phyloP scores from a whole-genome alignment of 2,797 vertebrate species.

The Melanotaenia boesemani region DNA sequence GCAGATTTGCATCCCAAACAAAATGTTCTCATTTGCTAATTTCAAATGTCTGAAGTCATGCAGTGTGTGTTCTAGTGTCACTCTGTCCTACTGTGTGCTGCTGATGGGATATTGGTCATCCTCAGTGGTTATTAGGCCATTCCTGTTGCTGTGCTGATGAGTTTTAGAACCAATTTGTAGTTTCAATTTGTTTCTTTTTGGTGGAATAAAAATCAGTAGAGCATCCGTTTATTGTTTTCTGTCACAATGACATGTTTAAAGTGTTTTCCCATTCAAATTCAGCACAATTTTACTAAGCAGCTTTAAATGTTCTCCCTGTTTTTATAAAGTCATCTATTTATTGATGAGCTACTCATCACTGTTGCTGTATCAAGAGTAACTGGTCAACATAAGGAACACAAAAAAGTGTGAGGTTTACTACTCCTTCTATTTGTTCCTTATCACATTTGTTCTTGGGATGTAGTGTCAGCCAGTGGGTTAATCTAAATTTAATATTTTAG shows the following conservation, averaged over 20 bases:
- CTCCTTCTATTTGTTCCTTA: not conserved
- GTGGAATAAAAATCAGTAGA: not conserved
- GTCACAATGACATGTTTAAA: not conserved
- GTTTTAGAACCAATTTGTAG: not conserved
- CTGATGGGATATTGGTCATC: not conserved
- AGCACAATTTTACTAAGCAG: no score
- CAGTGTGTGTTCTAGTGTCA: not conserved
- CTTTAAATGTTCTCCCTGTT: no score
- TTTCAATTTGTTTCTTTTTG: not conserved
- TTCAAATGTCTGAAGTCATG: not conserved
- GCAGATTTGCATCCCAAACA: not conserved
- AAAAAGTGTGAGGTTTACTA: not conserved
- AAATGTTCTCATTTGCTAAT: constrained; percentile 1
- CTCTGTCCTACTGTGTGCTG: not conserved
- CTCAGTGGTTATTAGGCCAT: not conserved
- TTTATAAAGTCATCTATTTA: not conserved
- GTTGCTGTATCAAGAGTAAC: not conserved
- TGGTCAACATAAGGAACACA: not conserved
- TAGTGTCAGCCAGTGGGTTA: not conserved
- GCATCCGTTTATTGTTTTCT: not conserved
- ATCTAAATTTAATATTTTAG: not conserved
- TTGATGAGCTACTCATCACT: not conserved
- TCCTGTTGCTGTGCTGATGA: not conserved
- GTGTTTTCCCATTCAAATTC: not conserved
- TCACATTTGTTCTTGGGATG: not conserved